Conservation (phyloP, 1,140 invertebrate species). For the Calephelis nemesis region DNA sequence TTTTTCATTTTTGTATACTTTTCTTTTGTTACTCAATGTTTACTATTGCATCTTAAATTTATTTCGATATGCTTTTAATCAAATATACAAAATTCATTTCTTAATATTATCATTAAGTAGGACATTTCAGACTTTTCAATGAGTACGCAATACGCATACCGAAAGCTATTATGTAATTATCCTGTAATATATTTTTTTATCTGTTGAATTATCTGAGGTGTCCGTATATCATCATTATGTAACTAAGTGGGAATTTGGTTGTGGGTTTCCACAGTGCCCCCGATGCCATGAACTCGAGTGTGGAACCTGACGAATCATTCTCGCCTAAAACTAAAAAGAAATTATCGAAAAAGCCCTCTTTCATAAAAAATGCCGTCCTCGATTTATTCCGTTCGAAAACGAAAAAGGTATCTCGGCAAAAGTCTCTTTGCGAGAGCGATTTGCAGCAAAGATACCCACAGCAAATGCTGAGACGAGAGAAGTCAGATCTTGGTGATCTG, state of each 20-base stretch:
- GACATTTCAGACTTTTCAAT: constrained; percentile 62
- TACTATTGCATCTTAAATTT: constrained; percentile 39
- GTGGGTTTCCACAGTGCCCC: constrained; percentile 77
- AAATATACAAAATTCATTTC: constrained; percentile 59
- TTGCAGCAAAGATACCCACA: constrained; percentile 63
- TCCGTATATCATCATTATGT: constrained; percentile 62
- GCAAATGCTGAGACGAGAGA: constrained; percentile 69
- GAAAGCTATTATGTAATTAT: constrained; percentile 23
- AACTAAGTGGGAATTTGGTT: constrained; percentile 77
- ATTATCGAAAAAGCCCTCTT: constrained; percentile 78
- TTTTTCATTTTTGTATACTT: no score
- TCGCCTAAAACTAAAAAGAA: constrained; percentile 79
- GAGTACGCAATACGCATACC: constrained; percentile 17
- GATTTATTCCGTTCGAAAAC: constrained; percentile 78
- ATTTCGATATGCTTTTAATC: constrained; percentile 74
- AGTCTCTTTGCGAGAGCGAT: constrained; percentile 74
- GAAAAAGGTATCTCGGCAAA: constrained; percentile 76
- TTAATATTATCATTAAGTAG: constrained; percentile 49
- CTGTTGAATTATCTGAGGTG: constrained; percentile 58
- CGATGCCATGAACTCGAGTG: constrained; percentile 72
- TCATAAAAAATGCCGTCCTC: constrained; percentile 77
- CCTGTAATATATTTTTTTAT: constrained; percentile 31
- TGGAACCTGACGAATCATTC: constrained; percentile 72
- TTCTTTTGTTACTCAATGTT: no score
- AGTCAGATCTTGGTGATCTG: constrained; percentile 66